phyloP scores from a whole-genome alignment of 1,140 invertebrate genomes.

The Asbolus verrucosus region DNA sequence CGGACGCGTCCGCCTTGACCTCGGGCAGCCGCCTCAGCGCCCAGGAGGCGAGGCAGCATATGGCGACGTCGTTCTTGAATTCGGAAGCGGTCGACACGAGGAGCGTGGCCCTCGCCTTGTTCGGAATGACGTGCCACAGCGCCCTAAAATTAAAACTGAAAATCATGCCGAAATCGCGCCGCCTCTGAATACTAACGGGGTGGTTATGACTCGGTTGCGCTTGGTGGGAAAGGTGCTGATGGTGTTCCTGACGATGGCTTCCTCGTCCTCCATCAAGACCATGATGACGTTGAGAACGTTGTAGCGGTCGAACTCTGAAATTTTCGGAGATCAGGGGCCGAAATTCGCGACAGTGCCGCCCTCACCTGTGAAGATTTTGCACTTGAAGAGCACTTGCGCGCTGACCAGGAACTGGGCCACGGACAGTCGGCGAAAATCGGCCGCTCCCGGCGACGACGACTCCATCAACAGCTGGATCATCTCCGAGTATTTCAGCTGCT shows the following conservation, averaged over 20 bases:
- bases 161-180: too few species aligned
- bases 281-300: slow-evolving; percentile 55
- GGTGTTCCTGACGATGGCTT: slow-evolving; percentile 57
- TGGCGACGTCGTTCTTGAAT: slow-evolving; percentile 50
- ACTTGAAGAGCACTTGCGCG: slow-evolving; percentile 51
- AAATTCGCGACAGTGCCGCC: too few species aligned
- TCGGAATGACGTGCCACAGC: slow-evolving; percentile 52
- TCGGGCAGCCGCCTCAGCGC: slow-evolving; percentile 54
- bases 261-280: slow-evolving; percentile 60
- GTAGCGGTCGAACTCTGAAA: slow-evolving; percentile 23
- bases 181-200: not conserved
- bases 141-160: not conserved
- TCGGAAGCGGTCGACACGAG: slow-evolving; percentile 46
- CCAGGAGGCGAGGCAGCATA: slow-evolving; percentile 55
- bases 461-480: slow-evolving; percentile 52
- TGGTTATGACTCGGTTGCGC: not conserved
- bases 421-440: slow-evolving; percentile 50
- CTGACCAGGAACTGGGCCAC: slow-evolving; percentile 54
- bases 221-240: slow-evolving; percentile 51
- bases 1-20: slow-evolving; percentile 46
- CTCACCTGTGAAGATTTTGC: slow-evolving; percentile 53
- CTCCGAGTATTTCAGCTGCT: slow-evolving; percentile 43
- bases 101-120: slow-evolving; percentile 55
- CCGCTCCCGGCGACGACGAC: slow-evolving; percentile 52
- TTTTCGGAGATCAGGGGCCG: too few species aligned